Evolutionary conservation across 2,797 vertebrate genomes (phyloP).

Genomic region (Sebastes kiyomatsui): DNA sequence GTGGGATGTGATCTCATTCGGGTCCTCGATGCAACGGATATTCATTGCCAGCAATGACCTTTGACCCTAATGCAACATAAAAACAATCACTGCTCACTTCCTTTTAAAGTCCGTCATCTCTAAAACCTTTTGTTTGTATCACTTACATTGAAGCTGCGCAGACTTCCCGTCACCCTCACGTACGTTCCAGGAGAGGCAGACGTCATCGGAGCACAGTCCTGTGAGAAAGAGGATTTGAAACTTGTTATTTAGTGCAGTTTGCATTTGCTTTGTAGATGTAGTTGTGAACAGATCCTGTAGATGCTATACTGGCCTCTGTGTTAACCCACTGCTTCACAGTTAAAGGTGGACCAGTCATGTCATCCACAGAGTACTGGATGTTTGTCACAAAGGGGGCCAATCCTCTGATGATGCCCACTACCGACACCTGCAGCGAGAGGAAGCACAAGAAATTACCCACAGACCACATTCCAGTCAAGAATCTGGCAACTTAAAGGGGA

Average conservation of each 20-base stretch:
- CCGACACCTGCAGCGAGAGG: constrained; percentile 56
- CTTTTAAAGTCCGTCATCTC: neutral
- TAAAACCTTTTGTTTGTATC: neutral
- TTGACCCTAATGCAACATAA: constrained; percentile 35
- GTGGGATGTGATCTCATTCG: constrained; percentile 75
- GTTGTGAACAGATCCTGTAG: neutral
- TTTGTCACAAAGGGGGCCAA: constrained; percentile 16
- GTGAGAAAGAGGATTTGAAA: neutral
- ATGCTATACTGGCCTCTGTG: constrained; percentile 50
- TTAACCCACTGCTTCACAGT: constrained; percentile 68
- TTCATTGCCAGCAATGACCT: constrained; percentile 44
- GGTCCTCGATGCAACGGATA: constrained; percentile 47
- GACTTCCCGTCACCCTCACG: constrained; percentile 61
- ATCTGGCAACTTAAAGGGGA: neutral
- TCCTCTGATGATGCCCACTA: constrained; percentile 66
- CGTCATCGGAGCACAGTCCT: neutral
- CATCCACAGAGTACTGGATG: constrained; percentile 68
- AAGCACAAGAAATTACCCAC: neutral
- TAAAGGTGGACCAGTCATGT: constrained; percentile 74
- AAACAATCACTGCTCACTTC: neutral
- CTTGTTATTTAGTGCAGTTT: neutral
- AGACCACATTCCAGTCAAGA: neutral
- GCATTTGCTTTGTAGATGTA: neutral
- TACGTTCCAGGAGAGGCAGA: constrained; percentile 41
- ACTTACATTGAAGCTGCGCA: constrained; percentile 41